Evolutionary conservation across 2,113 vertebrate species (phyloP), one percentile per base, ranked within the genome.

Genomic region (Chloroceryle aenea): DNA sequence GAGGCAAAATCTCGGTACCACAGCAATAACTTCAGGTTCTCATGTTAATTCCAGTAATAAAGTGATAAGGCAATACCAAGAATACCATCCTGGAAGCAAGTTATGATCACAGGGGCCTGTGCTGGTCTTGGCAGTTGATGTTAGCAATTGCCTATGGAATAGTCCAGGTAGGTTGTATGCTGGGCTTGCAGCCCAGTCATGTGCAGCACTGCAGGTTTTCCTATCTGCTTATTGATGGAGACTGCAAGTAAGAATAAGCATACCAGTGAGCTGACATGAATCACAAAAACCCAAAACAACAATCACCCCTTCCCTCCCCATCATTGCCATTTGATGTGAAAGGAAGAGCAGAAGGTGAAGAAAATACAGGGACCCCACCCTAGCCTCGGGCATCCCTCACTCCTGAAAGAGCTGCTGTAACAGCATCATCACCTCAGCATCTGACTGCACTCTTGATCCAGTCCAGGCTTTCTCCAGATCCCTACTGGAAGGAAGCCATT

Each of bases 401-500:
- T 52, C 15, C 30, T 2, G 1, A 89, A 63, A 30, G 20, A 89
- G 89, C 69, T 62, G 55, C 78, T 66, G 72, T 29, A 85, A 59
- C 42, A 20, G 67, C 81, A 71, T 52, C 55, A 43, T 23, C 47
- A 23, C 11, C 67, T 81, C 61, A 5, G 6, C 14, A 45, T 84
- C 93, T 50, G 76, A 19, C 91, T 61, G 75, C 88, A 96, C 79
- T 77, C 26, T 55, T 10, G 83, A 93, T 98, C 98, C 98, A 98
- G 97, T 96, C 98, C 98, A 27, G 98, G 96, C 97, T 98, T 98
- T 98, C 96, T 71, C 95, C 94, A 90, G 95, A 95, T 97, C 96
- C 94, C 93, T 63, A 81, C 95, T 98, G 98, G 98, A 98, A 97
- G 91, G 74, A 94, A 73, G 98, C 98, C 98, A 98, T 97, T 96